Conservation (phyloP, 2,797 vertebrate species). For the Chaetodon trifasciatus region DNA sequence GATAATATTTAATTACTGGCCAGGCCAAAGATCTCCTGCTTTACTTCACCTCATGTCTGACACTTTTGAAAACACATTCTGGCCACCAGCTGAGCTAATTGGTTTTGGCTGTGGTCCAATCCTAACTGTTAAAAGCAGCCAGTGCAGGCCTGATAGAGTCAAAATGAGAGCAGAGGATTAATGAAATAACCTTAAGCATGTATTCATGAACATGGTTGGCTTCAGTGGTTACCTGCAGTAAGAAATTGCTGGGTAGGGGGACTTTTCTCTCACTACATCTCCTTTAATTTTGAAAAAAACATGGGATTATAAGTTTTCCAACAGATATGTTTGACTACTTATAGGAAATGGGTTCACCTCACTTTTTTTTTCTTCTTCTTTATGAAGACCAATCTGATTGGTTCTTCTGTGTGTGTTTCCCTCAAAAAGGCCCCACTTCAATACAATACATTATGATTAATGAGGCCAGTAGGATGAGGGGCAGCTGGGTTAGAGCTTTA, state of each 20-base stretch:
- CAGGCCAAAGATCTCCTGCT: slow-evolving; percentile 26
- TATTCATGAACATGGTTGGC: slow-evolving; percentile 28
- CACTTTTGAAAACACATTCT: background rate
- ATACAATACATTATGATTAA: slow-evolving; percentile 82
- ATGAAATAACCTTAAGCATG: slow-evolving; percentile 28
- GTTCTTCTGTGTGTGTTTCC: slow-evolving; percentile 52
- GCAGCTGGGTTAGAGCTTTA: slow-evolving; percentile 61
- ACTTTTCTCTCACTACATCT: slow-evolving; percentile 7
- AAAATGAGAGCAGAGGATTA: slow-evolving; percentile 55
- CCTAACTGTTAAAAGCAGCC: slow-evolving; percentile 28
- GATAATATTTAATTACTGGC: slow-evolving; percentile 54
- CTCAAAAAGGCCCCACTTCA: slow-evolving; percentile 67
- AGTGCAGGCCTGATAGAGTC: slow-evolving; percentile 17
- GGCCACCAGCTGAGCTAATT: slow-evolving; percentile 48
- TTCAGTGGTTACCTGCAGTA: slow-evolving; percentile 18
- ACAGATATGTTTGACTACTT: slow-evolving; percentile 35
- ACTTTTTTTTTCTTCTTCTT: slow-evolving; percentile 20
- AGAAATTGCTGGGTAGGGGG: background rate
- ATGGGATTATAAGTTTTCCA: slow-evolving; percentile 12
- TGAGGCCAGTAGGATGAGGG: slow-evolving; percentile 75
- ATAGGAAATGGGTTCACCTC: slow-evolving; percentile 30
- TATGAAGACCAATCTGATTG: slow-evolving; percentile 47
- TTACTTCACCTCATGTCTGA: slow-evolving; percentile 26
- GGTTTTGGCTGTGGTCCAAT: slow-evolving; percentile 62
- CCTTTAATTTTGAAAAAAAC: background rate